Evolutionary conservation across 2,797 vertebrate genomes (phyloP).

Genomic region (Xenopus petersii): DNA sequence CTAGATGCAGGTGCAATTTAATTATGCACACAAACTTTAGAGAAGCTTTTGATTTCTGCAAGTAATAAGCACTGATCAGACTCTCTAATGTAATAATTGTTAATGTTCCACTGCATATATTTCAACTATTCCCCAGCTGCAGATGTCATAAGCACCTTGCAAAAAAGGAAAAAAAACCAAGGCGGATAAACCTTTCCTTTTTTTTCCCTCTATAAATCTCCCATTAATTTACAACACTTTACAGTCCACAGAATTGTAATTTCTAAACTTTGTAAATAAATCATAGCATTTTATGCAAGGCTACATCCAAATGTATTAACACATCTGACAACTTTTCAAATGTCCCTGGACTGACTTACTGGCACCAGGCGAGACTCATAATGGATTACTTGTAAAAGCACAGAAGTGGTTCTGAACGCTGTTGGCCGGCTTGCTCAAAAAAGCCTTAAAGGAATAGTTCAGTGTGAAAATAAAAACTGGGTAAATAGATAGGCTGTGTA

Average conservation of each 20-base stretch:
- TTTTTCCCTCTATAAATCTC: slow-evolving; percentile 6
- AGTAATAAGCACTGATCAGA: slow-evolving; percentile 39
- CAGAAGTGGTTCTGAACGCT: slow-evolving; percentile 27
- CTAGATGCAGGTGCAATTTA: slow-evolving; percentile 41
- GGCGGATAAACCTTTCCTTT: too few species aligned
- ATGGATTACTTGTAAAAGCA: slow-evolving; percentile 25
- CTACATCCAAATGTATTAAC: slow-evolving; percentile 34
- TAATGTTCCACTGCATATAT: slow-evolving; percentile 34
- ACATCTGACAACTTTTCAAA: slow-evolving; percentile 43
- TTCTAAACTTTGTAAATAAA: slow-evolving; percentile 33
- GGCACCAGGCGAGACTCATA: slow-evolving; percentile 25
- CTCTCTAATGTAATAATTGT: slow-evolving; percentile 45
- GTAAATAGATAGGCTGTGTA: too few species aligned
- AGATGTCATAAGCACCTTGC: slow-evolving; percentile 1
- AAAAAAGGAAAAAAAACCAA: slow-evolving; percentile 6
- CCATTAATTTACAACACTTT: slow-evolving; percentile 21
- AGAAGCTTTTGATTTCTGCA: slow-evolving; percentile 37
- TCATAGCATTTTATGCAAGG: slow-evolving; percentile 29
- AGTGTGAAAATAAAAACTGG: too few species aligned
- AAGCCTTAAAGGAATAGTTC: too few species aligned
- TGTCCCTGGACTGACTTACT: slow-evolving; percentile 10
- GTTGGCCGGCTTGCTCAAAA: neutral
- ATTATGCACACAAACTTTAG: slow-evolving; percentile 38
- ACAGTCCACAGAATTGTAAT: slow-evolving; percentile 24
- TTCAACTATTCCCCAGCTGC: slow-evolving; percentile 28